phyloP scores from a whole-genome alignment of 2,888 invertebrate genomes.

The Cantharis flavilabris region DNA sequence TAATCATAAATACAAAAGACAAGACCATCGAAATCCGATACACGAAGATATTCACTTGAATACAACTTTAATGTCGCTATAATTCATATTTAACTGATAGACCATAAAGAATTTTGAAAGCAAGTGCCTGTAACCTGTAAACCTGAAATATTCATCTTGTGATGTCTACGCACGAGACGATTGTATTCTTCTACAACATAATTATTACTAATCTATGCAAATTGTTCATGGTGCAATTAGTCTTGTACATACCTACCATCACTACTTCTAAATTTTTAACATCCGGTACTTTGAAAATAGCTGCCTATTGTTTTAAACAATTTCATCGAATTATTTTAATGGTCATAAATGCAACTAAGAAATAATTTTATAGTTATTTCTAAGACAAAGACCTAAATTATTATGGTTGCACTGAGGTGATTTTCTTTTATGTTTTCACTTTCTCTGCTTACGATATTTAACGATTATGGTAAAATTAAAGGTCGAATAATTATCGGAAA shows the following conservation, averaged over 20 bases:
- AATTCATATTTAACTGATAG: slow-evolving; percentile 12
- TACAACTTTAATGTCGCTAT: slow-evolving; percentile 13
- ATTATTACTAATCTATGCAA: slow-evolving; percentile 33
- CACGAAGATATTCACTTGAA: slow-evolving; percentile 14
- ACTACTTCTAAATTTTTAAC: slow-evolving; percentile 9
- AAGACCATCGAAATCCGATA: slow-evolving; percentile 20
- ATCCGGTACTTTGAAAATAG: slow-evolving; percentile 16
- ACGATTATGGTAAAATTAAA: not conserved
- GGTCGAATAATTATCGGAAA: not conserved
- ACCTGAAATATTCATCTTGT: slow-evolving; percentile 5
- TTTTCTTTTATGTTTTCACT: not conserved
- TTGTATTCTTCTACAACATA: not conserved
- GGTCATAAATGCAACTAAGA: slow-evolving; percentile 5
- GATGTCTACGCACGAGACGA: slow-evolving; percentile 8
- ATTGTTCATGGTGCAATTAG: slow-evolving; percentile 25
- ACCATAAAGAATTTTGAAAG: slow-evolving; percentile 4
- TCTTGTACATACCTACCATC: slow-evolving; percentile 5
- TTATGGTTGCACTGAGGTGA: not conserved
- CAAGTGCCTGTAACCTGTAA: not conserved
- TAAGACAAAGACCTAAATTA: slow-evolving; percentile 21
- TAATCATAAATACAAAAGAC: slow-evolving; percentile 12
- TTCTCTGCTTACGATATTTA: not conserved
- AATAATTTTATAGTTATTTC: slow-evolving; percentile 25
- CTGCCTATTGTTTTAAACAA: slow-evolving; percentile 24
- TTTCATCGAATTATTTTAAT: slow-evolving; percentile 28